A percentile compares a stretch with the other conserved stretches of the same genome.
phyloP scores from a whole-genome alignment of 2,888 invertebrate species.

The Nomada ruficornis region DNA sequence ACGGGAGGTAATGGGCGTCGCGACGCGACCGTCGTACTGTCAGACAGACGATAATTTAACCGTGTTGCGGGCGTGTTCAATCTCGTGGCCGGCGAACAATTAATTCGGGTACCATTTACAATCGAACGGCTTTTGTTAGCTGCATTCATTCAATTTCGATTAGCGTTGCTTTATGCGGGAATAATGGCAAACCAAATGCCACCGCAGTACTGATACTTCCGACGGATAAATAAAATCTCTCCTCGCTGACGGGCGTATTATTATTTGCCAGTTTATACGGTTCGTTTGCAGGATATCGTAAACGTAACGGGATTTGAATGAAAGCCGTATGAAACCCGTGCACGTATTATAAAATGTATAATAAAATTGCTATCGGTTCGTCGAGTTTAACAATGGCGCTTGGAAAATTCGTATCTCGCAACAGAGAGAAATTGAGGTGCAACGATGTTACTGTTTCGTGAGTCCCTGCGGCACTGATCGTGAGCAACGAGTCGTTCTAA shows the following conservation, averaged over 20 bases:
- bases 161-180: too few species aligned
- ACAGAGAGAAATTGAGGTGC: background rate
- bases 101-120: background rate
- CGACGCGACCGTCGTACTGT: too few species aligned
- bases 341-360: too few species aligned
- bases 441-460: slow-evolving; percentile 29
- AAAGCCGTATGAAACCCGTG: too few species aligned
- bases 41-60: background rate
- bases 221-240: too few species aligned
- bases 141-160: background rate
- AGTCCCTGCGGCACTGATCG: slow-evolving; percentile 48
- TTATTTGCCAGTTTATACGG: too few species aligned
- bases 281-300: too few species aligned
- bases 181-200: background rate
- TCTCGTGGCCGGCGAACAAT: background rate
- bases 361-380: too few species aligned
- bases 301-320: too few species aligned
- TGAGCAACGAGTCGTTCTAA: slow-evolving; percentile 4
- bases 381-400: too few species aligned
- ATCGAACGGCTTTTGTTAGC: background rate
- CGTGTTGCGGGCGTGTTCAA: background rate
- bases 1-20: background rate
- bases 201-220: too few species aligned
- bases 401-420: background rate
- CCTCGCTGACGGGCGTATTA: too few species aligned